Conservation (phyloP, 2,113 vertebrate species). For the Lota lota region DNA sequence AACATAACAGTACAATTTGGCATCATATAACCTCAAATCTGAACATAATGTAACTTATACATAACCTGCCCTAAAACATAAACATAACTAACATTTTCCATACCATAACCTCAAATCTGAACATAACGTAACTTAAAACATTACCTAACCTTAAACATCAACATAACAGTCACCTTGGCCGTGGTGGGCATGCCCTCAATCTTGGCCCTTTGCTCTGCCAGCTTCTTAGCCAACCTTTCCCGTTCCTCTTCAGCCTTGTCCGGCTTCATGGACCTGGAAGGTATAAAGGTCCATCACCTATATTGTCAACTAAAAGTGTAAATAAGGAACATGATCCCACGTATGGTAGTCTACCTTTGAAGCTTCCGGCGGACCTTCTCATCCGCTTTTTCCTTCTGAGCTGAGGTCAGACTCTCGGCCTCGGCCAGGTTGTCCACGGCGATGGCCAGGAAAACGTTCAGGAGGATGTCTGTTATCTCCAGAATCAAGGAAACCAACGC, state of each 20-base stretch:
- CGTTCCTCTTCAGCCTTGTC: conserved; percentile 93
- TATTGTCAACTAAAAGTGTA: too few relatives aligned
- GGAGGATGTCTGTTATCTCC: conserved; percentile 84
- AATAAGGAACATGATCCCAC: too few relatives aligned
- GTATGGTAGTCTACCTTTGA: conserved; percentile 70
- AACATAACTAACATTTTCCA: not conserved
- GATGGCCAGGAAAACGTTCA: conserved; percentile 97
- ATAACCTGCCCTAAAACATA: too few relatives aligned
- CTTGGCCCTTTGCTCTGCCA: conserved; percentile 89
- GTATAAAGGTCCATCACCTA: not conserved
- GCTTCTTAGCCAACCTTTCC: conserved; percentile 81
- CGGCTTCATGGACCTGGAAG: conserved; percentile 76
- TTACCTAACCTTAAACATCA: not conserved
- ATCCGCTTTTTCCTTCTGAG: conserved; percentile 93
- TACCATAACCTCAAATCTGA: not conserved
- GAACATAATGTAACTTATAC: too few relatives aligned
- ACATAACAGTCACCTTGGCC: conserved; percentile 79
- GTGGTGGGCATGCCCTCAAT: conserved; percentile 92
- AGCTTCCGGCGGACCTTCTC: conserved; percentile 85
- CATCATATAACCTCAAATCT: too few relatives aligned
- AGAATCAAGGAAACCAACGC: conserved; percentile 70
- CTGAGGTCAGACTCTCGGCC: conserved; percentile 91
- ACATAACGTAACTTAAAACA: not conserved
- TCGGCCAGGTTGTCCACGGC: conserved; percentile 95
- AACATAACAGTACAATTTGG: too few relatives aligned